These are phyloP conservation scores for Anadara kagoshimensis DNA, from an alignment of 1,140 invertebrate species.

Conservation along the genomic window DNA sequence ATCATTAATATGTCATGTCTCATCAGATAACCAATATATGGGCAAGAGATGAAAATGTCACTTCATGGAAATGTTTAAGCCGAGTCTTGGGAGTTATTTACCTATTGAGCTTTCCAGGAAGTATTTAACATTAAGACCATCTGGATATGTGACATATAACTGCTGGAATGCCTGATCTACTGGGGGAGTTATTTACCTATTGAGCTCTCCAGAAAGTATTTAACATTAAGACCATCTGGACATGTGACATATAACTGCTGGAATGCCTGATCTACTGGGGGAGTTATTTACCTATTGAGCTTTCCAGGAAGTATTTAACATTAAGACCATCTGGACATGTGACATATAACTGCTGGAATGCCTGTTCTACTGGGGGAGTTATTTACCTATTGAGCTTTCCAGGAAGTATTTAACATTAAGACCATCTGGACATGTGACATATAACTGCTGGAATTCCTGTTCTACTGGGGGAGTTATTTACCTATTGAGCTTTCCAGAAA, in stretches of 20 bases:
- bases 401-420: conserved; percentile 68
- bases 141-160: conserved; percentile 70
- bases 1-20: no score
- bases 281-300: conserved; percentile 54
- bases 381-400: conserved; percentile 63
- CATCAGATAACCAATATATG: no score
- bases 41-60: no score
- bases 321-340: conserved; percentile 72
- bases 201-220: conserved; percentile 67
- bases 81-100: conserved; percentile 19
- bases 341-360: conserved; percentile 70
- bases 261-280: conserved; percentile 58
- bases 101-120: conserved; percentile 66
- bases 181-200: conserved; percentile 48
- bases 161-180: conserved; percentile 67
- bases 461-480: conserved; percentile 36
- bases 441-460: conserved; percentile 69
- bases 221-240: conserved; percentile 71
- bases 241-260: conserved; percentile 70
- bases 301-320: conserved; percentile 68
- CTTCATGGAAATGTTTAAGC: no score
- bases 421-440: conserved; percentile 71
- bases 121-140: conserved; percentile 70
- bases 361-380: conserved; percentile 43
- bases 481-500: conserved; percentile 66